Conservation (phyloP, 2,888 invertebrate species). For the Mylabris sibirica region DNA sequence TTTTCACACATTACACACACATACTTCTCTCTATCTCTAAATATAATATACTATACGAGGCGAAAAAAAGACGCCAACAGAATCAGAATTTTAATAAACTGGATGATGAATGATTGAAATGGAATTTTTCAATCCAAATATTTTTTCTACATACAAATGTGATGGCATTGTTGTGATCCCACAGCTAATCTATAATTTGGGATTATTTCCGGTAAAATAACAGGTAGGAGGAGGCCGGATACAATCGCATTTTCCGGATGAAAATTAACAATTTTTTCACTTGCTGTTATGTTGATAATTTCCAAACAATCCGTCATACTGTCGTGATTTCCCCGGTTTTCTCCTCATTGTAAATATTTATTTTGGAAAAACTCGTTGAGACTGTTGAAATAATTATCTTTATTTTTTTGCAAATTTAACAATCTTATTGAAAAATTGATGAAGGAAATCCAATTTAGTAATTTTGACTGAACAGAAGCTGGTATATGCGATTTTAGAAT, state of each 20-base stretch:
- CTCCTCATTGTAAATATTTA: background rate
- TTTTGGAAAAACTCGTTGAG: no score
- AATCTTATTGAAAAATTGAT: no score
- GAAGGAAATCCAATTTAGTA: background rate
- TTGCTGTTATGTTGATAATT: conserved; percentile 30
- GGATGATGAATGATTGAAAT: background rate
- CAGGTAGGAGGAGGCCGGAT: conserved; percentile 19
- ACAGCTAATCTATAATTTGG: conserved; percentile 17
- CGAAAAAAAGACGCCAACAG: background rate
- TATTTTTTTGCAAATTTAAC: no score
- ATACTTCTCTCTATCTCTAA: background rate
- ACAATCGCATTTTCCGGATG: conserved; percentile 29
- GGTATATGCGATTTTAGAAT: background rate
- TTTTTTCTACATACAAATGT: background rate
- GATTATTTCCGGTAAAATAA: conserved; percentile 21
- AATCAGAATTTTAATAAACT: background rate
- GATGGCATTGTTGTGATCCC: conserved; percentile 19
- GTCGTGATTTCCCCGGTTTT: conserved; percentile 13
- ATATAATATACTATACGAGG: background rate
- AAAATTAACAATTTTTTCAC: conserved; percentile 24
- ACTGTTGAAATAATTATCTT: no score
- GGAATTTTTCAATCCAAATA: background rate
- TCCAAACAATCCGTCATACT: conserved; percentile 29
- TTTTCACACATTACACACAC: background rate
- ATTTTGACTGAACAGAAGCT: background rate